phyloP scores from a whole-genome alignment of 2,888 invertebrate genomes.

The Lasioglossum calceatum region DNA sequence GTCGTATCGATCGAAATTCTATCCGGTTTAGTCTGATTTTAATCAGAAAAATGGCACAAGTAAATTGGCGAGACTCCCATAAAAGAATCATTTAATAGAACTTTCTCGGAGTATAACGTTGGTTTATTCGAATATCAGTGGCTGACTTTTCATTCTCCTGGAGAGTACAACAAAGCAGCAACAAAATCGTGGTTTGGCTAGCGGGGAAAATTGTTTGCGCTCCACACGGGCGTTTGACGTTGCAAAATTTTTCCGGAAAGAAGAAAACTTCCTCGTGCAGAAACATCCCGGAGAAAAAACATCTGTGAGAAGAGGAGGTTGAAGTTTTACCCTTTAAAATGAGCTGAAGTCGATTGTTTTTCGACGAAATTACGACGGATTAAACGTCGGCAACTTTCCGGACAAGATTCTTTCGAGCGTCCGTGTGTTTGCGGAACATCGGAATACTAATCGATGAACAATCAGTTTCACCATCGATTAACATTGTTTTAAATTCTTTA shows the following conservation, averaged over 20 bases:
- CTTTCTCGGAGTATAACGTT: not conserved
- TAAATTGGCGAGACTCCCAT: too few species aligned
- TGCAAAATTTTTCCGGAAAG: not conserved
- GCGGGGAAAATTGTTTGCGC: not conserved
- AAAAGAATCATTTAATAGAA: too few species aligned
- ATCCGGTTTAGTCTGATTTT: too few species aligned
- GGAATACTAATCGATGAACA: not conserved
- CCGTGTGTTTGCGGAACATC: not conserved
- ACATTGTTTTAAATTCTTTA: not conserved
- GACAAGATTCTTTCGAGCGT: not conserved
- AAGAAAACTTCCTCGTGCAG: not conserved
- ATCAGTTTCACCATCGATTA: not conserved
- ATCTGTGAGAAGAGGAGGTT: not conserved
- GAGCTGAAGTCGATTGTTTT: not conserved
- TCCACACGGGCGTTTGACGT: not conserved
- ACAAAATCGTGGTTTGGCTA: not conserved
- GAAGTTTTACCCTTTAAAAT: conserved; percentile 3
- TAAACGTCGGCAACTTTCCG: not conserved
- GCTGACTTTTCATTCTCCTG: not conserved
- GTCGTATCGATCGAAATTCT: too few species aligned
- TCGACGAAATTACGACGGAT: not conserved
- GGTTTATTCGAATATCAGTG: not conserved
- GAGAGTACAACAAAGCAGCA: not conserved
- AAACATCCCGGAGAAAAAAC: not conserved
- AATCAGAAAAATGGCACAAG: too few species aligned